Evolutionary conservation across 1,140 invertebrate species (phyloP).

Genomic region (Papilio aristodemus): DNA sequence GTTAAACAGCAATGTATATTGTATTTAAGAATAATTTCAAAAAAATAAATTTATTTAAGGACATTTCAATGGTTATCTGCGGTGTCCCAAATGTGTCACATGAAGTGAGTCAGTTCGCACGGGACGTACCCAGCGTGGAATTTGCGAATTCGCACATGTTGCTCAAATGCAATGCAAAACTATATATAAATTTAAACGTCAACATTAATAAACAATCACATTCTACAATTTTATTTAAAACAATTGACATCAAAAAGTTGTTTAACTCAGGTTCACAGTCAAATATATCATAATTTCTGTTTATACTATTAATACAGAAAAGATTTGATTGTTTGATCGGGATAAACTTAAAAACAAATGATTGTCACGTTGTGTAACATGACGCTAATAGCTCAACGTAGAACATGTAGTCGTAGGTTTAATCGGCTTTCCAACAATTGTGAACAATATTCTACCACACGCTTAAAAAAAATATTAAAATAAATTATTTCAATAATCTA

Average conservation of each 20-base stretch:
- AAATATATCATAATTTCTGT: slow-evolving; percentile 8
- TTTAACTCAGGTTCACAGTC: too few species aligned
- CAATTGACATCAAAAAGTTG: too few species aligned
- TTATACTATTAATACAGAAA: too few species aligned
- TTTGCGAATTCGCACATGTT: slow-evolving; percentile 21
- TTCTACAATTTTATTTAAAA: neutral
- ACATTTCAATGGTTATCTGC: slow-evolving; percentile 12
- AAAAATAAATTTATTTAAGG: slow-evolving; percentile 2
- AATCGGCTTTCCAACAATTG: too few species aligned
- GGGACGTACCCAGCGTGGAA: slow-evolving; percentile 11
- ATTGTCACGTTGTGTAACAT: too few species aligned
- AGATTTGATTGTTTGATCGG: too few species aligned
- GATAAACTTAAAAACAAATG: too few species aligned
- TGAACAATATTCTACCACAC: too few species aligned
- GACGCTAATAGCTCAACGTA: too few species aligned
- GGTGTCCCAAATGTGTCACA: slow-evolving; percentile 27
- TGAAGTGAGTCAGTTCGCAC: slow-evolving; percentile 3
- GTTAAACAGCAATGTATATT: slow-evolving; percentile 23
- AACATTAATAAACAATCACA: neutral
- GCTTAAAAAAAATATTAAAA: too few species aligned
- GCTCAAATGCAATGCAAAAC: neutral
- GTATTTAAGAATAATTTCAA: neutral
- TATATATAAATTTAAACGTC: neutral
- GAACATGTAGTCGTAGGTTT: too few species aligned
- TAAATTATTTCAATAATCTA: too few species aligned